Conservation (phyloP, 2,797 vertebrate genomes). For the Spheniscus humboldti region DNA sequence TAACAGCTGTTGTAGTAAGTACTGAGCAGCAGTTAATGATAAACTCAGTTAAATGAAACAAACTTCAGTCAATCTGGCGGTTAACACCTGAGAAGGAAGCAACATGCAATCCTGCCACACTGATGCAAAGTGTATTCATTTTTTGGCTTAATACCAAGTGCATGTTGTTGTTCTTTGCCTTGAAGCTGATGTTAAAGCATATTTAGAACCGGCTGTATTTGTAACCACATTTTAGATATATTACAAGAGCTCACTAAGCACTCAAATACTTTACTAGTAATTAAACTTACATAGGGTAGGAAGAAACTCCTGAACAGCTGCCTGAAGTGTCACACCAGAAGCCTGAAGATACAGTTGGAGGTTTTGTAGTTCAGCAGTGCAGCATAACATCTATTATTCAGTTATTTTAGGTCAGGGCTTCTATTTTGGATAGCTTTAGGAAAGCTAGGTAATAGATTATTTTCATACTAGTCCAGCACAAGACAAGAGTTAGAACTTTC, state of each 20-base stretch:
- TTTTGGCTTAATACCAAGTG: neutral
- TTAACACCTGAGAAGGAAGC: neutral
- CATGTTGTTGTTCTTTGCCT: neutral
- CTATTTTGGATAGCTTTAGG: neutral
- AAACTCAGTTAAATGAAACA: neutral
- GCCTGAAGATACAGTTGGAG: neutral
- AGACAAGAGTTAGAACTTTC: neutral
- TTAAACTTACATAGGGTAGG: neutral
- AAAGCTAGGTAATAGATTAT: neutral
- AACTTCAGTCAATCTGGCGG: neutral
- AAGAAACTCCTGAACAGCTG: constrained; percentile 4
- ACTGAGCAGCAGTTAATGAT: neutral
- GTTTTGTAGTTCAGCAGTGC: neutral
- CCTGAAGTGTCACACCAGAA: neutral
- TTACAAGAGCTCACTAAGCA: neutral
- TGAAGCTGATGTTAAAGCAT: neutral
- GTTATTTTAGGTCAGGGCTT: neutral
- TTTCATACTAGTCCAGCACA: neutral
- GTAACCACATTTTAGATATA: neutral
- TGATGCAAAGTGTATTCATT: neutral
- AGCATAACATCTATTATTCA: neutral
- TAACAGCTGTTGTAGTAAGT: neutral
- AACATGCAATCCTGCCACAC: neutral
- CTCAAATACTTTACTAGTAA: neutral
- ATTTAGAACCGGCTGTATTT: neutral